Percentiles rank a stretch among this genome's conserved stretches.
These are phyloP conservation scores for Spialia ferax DNA, from an alignment of 2,888 invertebrate species.

Conservation along the genomic window DNA sequence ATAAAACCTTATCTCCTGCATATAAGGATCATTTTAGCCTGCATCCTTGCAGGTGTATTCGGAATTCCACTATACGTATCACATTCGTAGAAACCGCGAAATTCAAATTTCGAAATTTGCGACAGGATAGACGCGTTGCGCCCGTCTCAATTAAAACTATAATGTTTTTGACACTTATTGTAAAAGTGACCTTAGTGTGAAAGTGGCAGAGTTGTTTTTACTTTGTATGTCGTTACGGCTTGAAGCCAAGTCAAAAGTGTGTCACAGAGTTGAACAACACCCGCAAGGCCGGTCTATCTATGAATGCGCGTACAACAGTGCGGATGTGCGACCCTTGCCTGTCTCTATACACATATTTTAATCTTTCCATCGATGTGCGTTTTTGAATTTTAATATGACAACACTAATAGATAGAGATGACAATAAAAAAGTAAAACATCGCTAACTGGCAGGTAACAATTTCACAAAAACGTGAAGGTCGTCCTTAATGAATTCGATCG, in stretches of 20 bases:
- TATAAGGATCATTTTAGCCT: conserved; percentile 25
- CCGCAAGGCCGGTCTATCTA: conserved; percentile 83
- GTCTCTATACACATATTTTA: conserved; percentile 49
- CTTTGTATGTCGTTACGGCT: conserved; percentile 64
- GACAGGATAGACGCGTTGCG: conserved; percentile 58
- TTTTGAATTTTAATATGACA: not conserved
- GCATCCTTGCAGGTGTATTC: conserved; percentile 18
- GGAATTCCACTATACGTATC: conserved; percentile 29
- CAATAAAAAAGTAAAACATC: not conserved
- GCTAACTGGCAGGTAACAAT: conserved; percentile 5
- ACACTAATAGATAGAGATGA: not conserved
- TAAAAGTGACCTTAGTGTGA: conserved; percentile 45
- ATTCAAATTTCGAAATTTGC: conserved; percentile 77
- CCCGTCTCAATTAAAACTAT: conserved; percentile 64
- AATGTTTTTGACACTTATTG: conserved; percentile 39
- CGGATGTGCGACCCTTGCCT: conserved; percentile 71
- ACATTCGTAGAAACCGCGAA: conserved; percentile 55
- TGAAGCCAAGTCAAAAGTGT: conserved; percentile 84
- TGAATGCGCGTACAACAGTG: conserved; percentile 77
- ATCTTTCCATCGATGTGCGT: conserved; percentile 45
- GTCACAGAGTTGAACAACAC: conserved; percentile 84
- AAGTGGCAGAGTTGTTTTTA: conserved; percentile 59
- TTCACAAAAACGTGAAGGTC: conserved; percentile 20
- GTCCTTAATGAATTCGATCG: conserved; percentile 18
- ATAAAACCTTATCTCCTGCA: conserved; percentile 22